phyloP scores from a whole-genome alignment of 2,888 invertebrate species.

The Noctuana brunneofusca region DNA sequence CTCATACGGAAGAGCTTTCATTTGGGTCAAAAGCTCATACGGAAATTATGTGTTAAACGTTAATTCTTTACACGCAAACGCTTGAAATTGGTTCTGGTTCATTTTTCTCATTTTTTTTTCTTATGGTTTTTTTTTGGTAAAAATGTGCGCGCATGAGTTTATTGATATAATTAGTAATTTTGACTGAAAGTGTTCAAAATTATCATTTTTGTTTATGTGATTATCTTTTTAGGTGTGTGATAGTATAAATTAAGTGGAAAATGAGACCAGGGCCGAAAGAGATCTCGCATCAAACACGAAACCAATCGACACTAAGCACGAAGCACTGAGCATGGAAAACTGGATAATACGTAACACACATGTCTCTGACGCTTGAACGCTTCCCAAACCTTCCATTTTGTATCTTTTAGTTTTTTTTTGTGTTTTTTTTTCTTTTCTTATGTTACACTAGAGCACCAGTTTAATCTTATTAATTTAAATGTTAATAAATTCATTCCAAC shows the following conservation, averaged over 20 bases:
- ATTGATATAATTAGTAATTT: not conserved
- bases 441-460: slow-evolving; percentile 10
- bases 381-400: slow-evolving; percentile 32
- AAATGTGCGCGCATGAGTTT: slow-evolving; percentile 18
- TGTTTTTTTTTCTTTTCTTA: slow-evolving; percentile 4
- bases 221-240: slow-evolving; percentile 67
- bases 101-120: slow-evolving; percentile 53
- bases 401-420: slow-evolving; percentile 34
- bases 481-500: not conserved
- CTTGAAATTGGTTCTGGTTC: slow-evolving; percentile 76
- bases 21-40: not conserved
- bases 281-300: slow-evolving; percentile 63
- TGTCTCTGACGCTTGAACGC: slow-evolving; percentile 42
- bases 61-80: slow-evolving; percentile 10
- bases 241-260: slow-evolving; percentile 60
- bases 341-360: slow-evolving; percentile 36
- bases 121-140: slow-evolving; percentile 10
- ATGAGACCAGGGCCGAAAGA: slow-evolving; percentile 82
- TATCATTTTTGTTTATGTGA: slow-evolving; percentile 47
- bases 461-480: slow-evolving; percentile 1
- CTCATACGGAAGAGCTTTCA: too few species aligned
- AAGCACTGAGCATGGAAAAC: slow-evolving; percentile 64
- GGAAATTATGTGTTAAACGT: not conserved
- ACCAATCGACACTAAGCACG: slow-evolving; percentile 46
- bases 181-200: slow-evolving; percentile 50